Evolutionary conservation across 1,140 invertebrate species (phyloP).

Genomic region (Antheraea pernyi): DNA sequence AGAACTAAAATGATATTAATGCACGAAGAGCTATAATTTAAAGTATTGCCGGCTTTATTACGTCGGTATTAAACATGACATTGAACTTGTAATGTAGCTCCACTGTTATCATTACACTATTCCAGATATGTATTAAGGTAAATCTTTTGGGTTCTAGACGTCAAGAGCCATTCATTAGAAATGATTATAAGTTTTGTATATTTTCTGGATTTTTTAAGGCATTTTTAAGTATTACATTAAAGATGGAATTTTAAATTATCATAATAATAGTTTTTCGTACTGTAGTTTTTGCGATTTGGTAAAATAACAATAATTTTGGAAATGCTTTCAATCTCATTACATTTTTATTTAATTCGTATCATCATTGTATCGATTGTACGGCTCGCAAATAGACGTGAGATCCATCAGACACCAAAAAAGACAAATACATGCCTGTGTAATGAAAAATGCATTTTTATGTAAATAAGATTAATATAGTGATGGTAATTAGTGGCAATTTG

Average conservation of each 20-base stretch:
- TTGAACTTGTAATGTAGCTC: not conserved
- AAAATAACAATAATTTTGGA: no score
- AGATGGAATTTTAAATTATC: no score
- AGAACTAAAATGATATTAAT: not conserved
- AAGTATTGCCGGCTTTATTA: not conserved
- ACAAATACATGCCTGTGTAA: conserved; percentile 4
- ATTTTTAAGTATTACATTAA: no score
- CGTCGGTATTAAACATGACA: not conserved
- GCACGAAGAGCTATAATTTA: not conserved
- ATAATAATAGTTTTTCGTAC: no score
- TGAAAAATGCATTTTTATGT: conserved; percentile 5
- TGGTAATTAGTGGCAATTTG: conserved; percentile 6
- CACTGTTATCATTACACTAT: not conserved
- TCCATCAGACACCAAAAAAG: no score
- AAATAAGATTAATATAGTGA: not conserved
- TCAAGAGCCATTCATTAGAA: no score
- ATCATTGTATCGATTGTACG: no score
- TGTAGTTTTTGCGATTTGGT: no score
- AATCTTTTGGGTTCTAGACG: not conserved
- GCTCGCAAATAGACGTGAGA: no score
- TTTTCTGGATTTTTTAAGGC: not conserved
- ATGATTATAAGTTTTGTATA: not conserved
- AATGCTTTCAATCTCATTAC: no score
- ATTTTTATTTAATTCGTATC: no score
- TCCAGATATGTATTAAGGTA: not conserved